Percentiles rank a stretch among this genome's conserved stretches.
phyloP scores from a whole-genome alignment of 64 coral and sea anemone species.

The Montipora capricornis region DNA sequence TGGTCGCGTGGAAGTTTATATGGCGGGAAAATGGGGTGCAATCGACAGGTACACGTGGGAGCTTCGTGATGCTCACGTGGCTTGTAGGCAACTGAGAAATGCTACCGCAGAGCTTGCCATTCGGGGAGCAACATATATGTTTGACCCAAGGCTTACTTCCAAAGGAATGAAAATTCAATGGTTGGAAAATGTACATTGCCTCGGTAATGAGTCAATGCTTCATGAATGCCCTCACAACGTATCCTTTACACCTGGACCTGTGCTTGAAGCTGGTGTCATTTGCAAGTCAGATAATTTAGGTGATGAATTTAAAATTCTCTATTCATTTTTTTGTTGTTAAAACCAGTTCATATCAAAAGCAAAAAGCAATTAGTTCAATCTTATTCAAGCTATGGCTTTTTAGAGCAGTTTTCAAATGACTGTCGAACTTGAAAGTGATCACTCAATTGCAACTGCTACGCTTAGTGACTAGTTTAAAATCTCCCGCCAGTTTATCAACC shows the following conservation, averaged over 20 bases:
- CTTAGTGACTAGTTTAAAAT: no score
- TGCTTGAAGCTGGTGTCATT: constrained; percentile 55
- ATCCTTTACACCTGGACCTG: neutral
- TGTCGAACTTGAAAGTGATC: no score
- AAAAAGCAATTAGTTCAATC: no score
- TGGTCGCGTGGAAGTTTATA: constrained; percentile 59
- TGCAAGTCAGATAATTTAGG: constrained; percentile 37
- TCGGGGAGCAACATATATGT: constrained; percentile 33
- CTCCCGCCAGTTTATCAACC: no score
- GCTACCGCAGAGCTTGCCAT: constrained; percentile 44
- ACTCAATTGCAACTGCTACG: no score
- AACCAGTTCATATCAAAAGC: neutral
- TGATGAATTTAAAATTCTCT: neutral
- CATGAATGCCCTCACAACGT: constrained; percentile 37
- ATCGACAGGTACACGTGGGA: constrained; percentile 44
- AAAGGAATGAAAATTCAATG: constrained; percentile 14
- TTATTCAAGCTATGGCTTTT: no score
- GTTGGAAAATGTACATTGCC: constrained; percentile 35
- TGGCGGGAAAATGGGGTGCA: constrained; percentile 47
- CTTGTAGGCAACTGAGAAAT: constrained; percentile 34
- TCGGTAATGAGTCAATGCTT: constrained; percentile 33
- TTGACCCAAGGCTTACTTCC: neutral
- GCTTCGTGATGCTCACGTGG: constrained; percentile 46
- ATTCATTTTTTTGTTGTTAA: neutral
- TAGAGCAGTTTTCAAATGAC: no score